These are phyloP conservation scores for Zosterops hypoxanthus DNA, from an alignment of 2,113 vertebrate species.

Conservation along the genomic window DNA sequence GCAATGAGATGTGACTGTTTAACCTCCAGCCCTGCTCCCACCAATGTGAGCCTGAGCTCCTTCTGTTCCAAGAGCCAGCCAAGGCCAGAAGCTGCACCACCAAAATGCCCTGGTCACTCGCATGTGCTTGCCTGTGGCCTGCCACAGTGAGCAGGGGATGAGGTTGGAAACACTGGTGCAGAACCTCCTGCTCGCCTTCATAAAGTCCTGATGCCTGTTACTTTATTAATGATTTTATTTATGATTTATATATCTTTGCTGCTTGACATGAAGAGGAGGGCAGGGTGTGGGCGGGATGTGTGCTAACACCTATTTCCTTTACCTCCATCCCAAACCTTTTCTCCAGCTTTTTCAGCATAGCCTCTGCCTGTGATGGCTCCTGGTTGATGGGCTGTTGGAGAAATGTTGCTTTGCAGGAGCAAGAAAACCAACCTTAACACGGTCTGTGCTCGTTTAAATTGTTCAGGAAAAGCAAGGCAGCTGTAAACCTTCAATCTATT, in stretches of 20 bases:
- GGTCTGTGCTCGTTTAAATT: neutral
- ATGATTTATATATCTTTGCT: neutral
- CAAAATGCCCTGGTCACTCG: accelerated
- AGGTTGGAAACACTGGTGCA: neutral
- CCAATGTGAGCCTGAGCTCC: neutral
- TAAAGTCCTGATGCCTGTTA: neutral
- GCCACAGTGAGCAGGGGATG: neutral
- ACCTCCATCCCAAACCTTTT: neutral
- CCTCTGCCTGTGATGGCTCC: neutral
- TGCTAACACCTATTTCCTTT: neutral
- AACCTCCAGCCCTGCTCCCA: neutral
- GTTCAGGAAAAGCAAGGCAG: neutral
- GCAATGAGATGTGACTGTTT: accelerated
- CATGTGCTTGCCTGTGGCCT: neutral
- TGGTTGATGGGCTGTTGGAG: neutral
- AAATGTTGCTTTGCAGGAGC: neutral
- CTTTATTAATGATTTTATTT: neutral
- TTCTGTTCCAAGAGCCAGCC: no score
- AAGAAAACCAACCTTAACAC: neutral
- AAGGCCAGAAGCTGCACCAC: neutral
- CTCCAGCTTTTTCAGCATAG: neutral
- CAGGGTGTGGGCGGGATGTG: accelerated
- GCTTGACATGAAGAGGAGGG: neutral
- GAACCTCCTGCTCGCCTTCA: neutral
- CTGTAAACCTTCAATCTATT: neutral